Evolutionary conservation across 2,797 vertebrate genomes (phyloP), one percentile per base, ranked within the genome.

Genomic region (Galago senegalensis): DNA sequence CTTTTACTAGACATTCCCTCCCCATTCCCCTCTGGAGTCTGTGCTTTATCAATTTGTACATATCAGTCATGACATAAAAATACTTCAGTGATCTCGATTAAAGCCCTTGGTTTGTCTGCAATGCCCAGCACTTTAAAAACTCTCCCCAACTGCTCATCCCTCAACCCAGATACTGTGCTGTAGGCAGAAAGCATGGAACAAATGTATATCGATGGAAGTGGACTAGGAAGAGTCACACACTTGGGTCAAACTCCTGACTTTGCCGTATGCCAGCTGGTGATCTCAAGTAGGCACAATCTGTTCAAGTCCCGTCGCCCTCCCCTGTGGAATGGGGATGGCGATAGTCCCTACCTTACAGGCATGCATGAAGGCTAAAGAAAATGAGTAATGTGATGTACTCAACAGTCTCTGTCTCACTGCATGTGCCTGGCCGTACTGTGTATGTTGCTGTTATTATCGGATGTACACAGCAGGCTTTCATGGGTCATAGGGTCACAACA

Each of bases 261-360:
- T 23, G 58, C n/a, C 46, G 10, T 27, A 5, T 2, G 53, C n/a
- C 3, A 56, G 53, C 23, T 11, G 0, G 2, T 1, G 53, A 75
- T 46, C 60, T 79, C 69, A 46, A 49, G 6, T 23, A 86, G 63
- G 49, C 20, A 40, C 34, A 20, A 31, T 29, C 31, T 72, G 69
- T 61, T 37, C 11, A 11, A 85, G 65, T 75, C 49, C 75, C 72
- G 27, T 31, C n/a, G 61, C 73, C 49, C 14, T 92, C n/a, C 61
- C 49, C 91, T 34, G 69, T 3, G n/a, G 70, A 25, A 2, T 20
- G 21, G 34, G 11, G 20, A 34, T n/a, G 11, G 21, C 25, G 60
- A 56, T 0, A 31, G 46, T 10, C 23, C 7, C 29, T 29, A 40
- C 31, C 43, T 31, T 23, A 34, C 0, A 46, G 40, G 13, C 40